phyloP scores from a whole-genome alignment of 2,797 vertebrate species.

The Pangasius djambal region DNA sequence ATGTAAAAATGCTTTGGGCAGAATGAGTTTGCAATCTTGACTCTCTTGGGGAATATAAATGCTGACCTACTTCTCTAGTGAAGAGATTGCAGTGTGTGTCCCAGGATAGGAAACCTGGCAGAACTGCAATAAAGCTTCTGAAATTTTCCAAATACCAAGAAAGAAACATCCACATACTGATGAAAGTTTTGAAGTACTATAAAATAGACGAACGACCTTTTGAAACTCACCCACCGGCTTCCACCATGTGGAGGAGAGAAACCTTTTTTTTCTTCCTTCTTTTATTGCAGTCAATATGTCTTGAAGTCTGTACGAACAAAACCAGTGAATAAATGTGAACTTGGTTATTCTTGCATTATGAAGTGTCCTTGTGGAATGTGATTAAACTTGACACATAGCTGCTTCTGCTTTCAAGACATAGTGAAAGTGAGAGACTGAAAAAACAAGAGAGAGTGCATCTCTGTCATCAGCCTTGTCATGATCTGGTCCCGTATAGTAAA shows the following conservation, averaged over 20 bases:
- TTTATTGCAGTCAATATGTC: neutral
- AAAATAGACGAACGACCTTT: slow-evolving; percentile 40
- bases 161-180: slow-evolving; percentile 18
- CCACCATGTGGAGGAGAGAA: neutral
- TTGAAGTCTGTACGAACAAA: neutral
- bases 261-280: neutral
- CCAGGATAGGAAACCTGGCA: slow-evolving; percentile 8
- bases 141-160: slow-evolving; percentile 22
- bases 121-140: slow-evolving; percentile 35
- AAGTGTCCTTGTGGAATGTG: neutral
- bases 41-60: slow-evolving; percentile 33
- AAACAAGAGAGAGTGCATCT: neutral
- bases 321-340: neutral
- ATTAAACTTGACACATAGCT: slow-evolving; percentile 17
- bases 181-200: slow-evolving; percentile 34
- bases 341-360: slow-evolving; percentile 15
- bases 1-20: neutral
- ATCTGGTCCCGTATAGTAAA: slow-evolving; percentile 56
- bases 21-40: slow-evolving; percentile 8
- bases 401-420: neutral
- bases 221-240: slow-evolving; percentile 8
- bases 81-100: slow-evolving; percentile 14
- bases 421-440: neutral
- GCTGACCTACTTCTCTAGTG: slow-evolving; percentile 46
- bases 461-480: slow-evolving; percentile 39